Conservation (phyloP, 2,888 invertebrate genomes). For the Euspilapteryx auroguttella region DNA sequence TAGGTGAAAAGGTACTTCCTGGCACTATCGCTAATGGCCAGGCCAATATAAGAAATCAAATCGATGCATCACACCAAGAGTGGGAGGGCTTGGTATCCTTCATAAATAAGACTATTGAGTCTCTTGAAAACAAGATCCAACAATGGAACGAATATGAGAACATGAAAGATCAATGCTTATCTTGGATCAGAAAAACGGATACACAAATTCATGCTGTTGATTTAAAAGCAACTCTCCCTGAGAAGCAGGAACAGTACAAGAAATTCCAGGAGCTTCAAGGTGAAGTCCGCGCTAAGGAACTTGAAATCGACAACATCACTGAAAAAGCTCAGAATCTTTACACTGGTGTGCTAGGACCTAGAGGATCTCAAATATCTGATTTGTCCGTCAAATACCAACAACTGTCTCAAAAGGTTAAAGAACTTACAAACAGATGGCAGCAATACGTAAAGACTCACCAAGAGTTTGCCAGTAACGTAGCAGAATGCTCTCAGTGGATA, state of each 20-base stretch:
- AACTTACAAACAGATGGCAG: conserved; percentile 88
- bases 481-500: conserved; percentile 83
- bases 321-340: conserved; percentile 87
- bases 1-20: conserved; percentile 90
- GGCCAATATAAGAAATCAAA: conserved; percentile 81
- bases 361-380: conserved; percentile 85
- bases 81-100: conserved; percentile 83
- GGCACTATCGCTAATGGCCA: conserved; percentile 84
- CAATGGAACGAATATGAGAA: conserved; percentile 93
- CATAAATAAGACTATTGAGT: conserved; percentile 75
- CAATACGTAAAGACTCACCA: conserved; percentile 87
- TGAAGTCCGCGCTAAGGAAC: conserved; percentile 85
- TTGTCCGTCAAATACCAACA: conserved; percentile 91
- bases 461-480: conserved; percentile 80
- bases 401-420: conserved; percentile 87
- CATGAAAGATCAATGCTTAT: conserved; percentile 79
- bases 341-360: conserved; percentile 70
- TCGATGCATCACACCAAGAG: conserved; percentile 86
- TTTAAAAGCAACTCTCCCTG: conserved; percentile 76
- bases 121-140: conserved; percentile 79
- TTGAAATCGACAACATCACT: conserved; percentile 90
- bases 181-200: conserved; percentile 89
- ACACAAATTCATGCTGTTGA: conserved; percentile 86
- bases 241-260: conserved; percentile 85
- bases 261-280: conserved; percentile 79